A percentile compares a stretch with the other conserved stretches of the same genome.
phyloP scores from a whole-genome alignment of 2,113 vertebrate species.

The Sphaerodactylus townsendi region DNA sequence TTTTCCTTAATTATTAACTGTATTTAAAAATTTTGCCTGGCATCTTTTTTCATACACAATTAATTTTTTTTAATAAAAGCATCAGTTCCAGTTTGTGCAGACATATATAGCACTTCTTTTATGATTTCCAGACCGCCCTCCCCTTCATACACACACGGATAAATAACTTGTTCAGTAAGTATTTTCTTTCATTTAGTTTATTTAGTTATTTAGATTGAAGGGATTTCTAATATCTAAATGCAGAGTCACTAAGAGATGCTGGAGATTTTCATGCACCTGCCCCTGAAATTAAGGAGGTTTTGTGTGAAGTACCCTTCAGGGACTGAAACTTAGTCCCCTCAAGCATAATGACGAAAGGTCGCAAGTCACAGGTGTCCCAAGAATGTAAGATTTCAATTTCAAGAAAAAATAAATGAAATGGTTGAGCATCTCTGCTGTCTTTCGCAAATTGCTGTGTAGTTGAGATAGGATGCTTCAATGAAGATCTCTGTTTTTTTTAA shows the following conservation, averaged over 20 bases:
- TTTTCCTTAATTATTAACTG: not conserved
- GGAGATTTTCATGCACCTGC: slow-evolving; percentile 83
- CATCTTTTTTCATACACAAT: not conserved
- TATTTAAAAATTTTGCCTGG: not conserved
- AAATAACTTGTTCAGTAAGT: slow-evolving; percentile 9
- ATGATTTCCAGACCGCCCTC: too few species aligned
- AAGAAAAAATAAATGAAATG: slow-evolving; percentile 72
- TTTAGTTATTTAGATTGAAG: slow-evolving; percentile 63
- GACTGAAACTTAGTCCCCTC: slow-evolving; percentile 81
- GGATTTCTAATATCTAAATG: slow-evolving; percentile 77
- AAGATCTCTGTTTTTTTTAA: too few species aligned
- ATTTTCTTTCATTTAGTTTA: slow-evolving; percentile 56
- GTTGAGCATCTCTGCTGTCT: slow-evolving; percentile 76
- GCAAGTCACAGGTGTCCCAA: slow-evolving; percentile 81
- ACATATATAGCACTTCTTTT: too few species aligned
- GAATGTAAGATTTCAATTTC: slow-evolving; percentile 79
- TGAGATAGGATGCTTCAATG: too few species aligned
- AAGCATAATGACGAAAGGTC: slow-evolving; percentile 78
- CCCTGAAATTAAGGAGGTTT: slow-evolving; percentile 78
- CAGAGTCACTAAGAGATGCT: too few species aligned
- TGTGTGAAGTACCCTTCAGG: slow-evolving; percentile 81
- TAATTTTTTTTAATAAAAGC: too few species aligned
- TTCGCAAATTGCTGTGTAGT: not conserved
- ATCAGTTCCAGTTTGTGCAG: not conserved
- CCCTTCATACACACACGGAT: too few species aligned